phyloP scores from a whole-genome alignment of 2,113 vertebrate species.

The Syngnathus floridae region DNA sequence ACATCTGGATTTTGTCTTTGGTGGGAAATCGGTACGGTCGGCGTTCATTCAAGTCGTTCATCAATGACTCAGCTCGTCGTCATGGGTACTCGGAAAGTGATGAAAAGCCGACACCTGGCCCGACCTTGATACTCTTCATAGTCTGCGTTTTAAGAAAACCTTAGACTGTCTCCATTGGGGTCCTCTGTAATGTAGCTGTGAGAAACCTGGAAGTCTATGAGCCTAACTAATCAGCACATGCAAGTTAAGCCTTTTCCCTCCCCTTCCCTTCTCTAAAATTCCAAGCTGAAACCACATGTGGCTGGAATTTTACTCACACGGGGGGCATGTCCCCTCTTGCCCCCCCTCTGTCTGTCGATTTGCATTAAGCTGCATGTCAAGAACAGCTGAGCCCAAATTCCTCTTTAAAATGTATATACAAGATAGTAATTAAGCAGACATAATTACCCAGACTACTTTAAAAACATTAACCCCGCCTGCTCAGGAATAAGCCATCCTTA shows the following conservation, averaged over 20 bases:
- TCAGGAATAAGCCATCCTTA: background rate
- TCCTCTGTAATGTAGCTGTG: conserved; percentile 18
- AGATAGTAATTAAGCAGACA: background rate
- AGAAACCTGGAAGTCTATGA: conserved; percentile 12
- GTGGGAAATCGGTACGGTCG: background rate
- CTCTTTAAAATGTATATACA: background rate
- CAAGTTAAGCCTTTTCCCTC: conserved; percentile 31
- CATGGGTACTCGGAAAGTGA: background rate
- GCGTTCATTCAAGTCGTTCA: background rate
- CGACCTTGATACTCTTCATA: too few relatives aligned
- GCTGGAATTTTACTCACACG: conserved; percentile 31
- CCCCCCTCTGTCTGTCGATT: background rate
- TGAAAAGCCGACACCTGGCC: background rate
- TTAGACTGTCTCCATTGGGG: conserved; percentile 8
- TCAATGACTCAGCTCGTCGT: background rate
- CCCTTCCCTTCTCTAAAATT: conserved; percentile 13
- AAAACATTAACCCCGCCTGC: background rate
- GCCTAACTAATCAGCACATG: conserved; percentile 27
- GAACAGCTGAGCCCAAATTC: background rate
- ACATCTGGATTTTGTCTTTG: conserved; percentile 6
- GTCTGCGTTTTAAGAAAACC: background rate
- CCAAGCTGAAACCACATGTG: conserved; percentile 35
- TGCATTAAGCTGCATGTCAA: background rate
- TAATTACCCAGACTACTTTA: background rate
- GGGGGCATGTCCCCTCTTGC: background rate